Percentiles rank a stretch among this genome's conserved stretches.
phyloP scores from a whole-genome alignment of 2,888 invertebrate species.

The Ashinkailepas kermadecensis region DNA sequence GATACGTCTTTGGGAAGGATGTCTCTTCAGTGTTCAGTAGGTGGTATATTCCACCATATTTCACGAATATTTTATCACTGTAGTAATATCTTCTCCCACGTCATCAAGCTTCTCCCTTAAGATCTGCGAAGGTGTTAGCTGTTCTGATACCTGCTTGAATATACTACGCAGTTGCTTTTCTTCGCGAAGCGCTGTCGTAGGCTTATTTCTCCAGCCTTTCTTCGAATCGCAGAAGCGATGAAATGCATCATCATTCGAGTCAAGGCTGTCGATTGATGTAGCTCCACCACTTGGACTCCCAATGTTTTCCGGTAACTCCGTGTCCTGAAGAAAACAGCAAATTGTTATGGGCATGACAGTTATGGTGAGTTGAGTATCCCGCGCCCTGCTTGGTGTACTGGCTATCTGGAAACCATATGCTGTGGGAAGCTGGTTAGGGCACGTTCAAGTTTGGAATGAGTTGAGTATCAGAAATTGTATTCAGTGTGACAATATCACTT shows the following conservation, averaged over 20 bases:
- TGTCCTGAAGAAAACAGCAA: neutral
- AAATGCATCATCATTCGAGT: neutral
- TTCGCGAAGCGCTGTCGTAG: neutral
- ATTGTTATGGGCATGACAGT: too few species aligned
- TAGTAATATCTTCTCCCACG: neutral
- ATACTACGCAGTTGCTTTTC: neutral
- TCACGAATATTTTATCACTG: too few species aligned
- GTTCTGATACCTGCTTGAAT: neutral
- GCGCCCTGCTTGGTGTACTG: too few species aligned
- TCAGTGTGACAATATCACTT: too few species aligned
- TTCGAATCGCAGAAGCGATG: neutral
- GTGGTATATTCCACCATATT: too few species aligned
- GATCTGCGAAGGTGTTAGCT: neutral
- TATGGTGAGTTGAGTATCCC: too few species aligned
- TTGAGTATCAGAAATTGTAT: too few species aligned
- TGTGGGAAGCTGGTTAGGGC: too few species aligned
- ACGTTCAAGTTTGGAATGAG: too few species aligned
- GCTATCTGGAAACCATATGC: too few species aligned
- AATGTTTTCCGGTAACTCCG: neutral
- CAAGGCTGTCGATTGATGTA: neutral
- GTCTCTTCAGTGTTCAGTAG: too few species aligned
- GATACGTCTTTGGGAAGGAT: too few species aligned
- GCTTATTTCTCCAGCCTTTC: neutral
- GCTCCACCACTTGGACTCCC: neutral
- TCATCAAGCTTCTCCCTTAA: neutral